A percentile compares a stretch with the other conserved stretches of the same genome.
Evolutionary conservation across 2,113 vertebrate genomes (phyloP).

Genomic region (Macaca mulatta): DNA sequence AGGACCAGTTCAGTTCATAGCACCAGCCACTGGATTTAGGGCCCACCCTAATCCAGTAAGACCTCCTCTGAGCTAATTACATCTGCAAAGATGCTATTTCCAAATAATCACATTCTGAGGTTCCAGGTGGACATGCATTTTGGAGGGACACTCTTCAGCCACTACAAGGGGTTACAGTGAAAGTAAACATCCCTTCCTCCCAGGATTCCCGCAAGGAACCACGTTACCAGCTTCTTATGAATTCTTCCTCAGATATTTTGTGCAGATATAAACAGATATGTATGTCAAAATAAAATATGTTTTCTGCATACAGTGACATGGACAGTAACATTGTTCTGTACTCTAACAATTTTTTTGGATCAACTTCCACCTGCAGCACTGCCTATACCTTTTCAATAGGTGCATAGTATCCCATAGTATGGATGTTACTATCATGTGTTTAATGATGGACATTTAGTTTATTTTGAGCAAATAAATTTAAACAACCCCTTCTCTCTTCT

Average conservation of each 20-base stretch:
- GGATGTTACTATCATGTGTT: accelerated
- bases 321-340: accelerated
- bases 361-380: accelerated
- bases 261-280: not conserved
- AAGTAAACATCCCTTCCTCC: not conserved
- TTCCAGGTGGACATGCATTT: not conserved
- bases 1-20: not conserved
- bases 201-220: not conserved
- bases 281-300: not conserved
- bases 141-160: not conserved
- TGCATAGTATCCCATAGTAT: too few relatives aligned
- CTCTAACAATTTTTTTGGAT: accelerated
- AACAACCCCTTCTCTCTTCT: not conserved
- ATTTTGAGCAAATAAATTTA: not conserved
- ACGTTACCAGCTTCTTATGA: not conserved
- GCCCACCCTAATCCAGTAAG: not conserved
- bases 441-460: not conserved
- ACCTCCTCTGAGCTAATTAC: not conserved
- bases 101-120: not conserved
- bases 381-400: not conserved
- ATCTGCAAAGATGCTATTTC: not conserved
- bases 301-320: accelerated
- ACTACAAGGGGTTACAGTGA: not conserved
- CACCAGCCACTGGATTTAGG: not conserved
- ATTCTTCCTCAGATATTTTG: not conserved